Base-by-base conservation (phyloP, 1,140 invertebrate genomes). In the Atta cephalotes region DNA sequence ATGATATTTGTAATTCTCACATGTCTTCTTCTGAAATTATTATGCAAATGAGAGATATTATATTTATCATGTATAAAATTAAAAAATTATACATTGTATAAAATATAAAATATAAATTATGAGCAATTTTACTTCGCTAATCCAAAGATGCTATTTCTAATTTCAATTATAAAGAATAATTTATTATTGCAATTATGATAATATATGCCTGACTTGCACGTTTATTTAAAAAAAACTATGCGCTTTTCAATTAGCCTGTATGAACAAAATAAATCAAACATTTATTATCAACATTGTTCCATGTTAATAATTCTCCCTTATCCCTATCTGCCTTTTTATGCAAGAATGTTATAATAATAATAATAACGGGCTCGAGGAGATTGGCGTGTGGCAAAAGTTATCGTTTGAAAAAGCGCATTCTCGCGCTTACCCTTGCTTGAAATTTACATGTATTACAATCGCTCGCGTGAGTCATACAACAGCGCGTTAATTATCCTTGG, bases 381-480 rank as follows among this genome's bases (percentile, higher is more conserved):
- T 31, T 60, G 21, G 16, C 51, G 51, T 71, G 79, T 82, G 18
- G 39, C 35, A 25, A 49, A 45, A 74, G 21, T 82, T 72, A 82
- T 82, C 70, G 49, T 16, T 60, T 16, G 39, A 60, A 74, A 82
- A 82, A 74, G 53, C 12, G 68, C 53, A 62, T 70, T 62, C 56
- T 78, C 39, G 53, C 56, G 35, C 25, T 71, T 72, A 45, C 21
- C 9, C 68, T 82, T 45, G 53, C 53, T 82, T 74, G 25, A 82
- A 74, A 82, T 74, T 72, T 72, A 60, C 66, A 82, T 82, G 25
- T 31, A 62, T 60, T 82, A 72, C 39, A 39, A 16, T 49, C 21
- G 63, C 31, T 81, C 65, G 68, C 68, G 49, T 74, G 66, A 80
- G 49, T 70, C 21, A 39, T 18, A 70, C 51, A 9, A 18, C n/a